Base-by-base conservation (phyloP, 1,140 invertebrate genomes). In the Coenobita brevimanus region DNA sequence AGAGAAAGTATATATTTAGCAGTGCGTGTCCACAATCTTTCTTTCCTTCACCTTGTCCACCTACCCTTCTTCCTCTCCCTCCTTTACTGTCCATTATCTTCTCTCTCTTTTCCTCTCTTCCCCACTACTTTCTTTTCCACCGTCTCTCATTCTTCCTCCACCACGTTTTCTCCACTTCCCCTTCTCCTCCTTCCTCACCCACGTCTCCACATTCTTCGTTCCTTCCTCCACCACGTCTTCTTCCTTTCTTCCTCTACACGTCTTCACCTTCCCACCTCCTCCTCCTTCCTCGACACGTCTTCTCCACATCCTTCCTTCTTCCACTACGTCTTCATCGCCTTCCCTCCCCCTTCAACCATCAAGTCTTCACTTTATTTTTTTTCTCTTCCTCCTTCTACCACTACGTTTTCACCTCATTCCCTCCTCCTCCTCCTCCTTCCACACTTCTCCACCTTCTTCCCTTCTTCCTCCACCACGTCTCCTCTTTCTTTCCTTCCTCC, bases 271-370 rank as follows among this genome's bases (percentile, higher is more conserved):
- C 54, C 13, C n/a, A 57, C 27, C 30, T 71, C 27, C 27, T 33
- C 67, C 67, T 71, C 67, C 67, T 71, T 38, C 67, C 41, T 38
- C 67, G 36, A 30, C 21, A 24, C 21, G 10, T n/a, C 3, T 64
- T 30, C 67, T 71, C 67, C 67, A 33, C 64, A 4, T 69, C 64
- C 21, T 10, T 71, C 62, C n/a, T 4, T 71, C 67, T 71, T 71
- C n/a, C 30, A 38, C 67, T n/a, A 0, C 27, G 36, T 38, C 67
- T n/a, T 57, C n/a, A 13, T n/a, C n/a, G n/a, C n/a, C n/a, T n/a
- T n/a, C n/a, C n/a, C n/a, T n/a, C n/a, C n/a, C n/a, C n/a, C n/a
- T n/a, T n/a, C n/a, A n/a, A n/a, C n/a, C n/a, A n/a, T n/a, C n/a
- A n/a, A n/a, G n/a, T n/a, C n/a, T n/a, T n/a, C n/a, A n/a, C n/a